These are phyloP conservation scores for Linepithema humile DNA, from an alignment of 1,140 invertebrate species.

Conservation along the genomic window DNA sequence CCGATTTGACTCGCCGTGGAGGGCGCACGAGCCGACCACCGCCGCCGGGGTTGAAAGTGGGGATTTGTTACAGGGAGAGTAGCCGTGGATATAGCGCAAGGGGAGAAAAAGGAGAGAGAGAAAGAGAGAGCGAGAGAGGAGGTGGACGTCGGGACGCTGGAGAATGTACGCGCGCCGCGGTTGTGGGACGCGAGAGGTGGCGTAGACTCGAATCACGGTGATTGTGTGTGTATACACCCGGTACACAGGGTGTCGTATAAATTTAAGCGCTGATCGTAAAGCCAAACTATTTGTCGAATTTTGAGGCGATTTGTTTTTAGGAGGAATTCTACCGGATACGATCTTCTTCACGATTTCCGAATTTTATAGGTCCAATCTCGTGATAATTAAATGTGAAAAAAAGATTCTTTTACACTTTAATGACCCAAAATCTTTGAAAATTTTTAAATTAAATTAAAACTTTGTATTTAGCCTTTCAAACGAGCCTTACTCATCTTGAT, in stretches of 20 bases:
- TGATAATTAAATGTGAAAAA: not conserved
- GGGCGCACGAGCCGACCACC: conserved; percentile 61
- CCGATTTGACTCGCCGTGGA: conserved; percentile 51
- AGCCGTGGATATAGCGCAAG: not conserved
- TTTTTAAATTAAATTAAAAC: too few relatives aligned
- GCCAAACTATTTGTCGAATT: not conserved
- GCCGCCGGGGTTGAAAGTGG: conserved; percentile 50
- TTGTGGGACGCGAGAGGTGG: conserved; percentile 37
- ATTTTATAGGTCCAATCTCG: not conserved
- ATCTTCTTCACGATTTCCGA: not conserved
- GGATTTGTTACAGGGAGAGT: conserved; percentile 44
- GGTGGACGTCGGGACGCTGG: conserved; percentile 41
- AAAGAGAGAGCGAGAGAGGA: conserved; percentile 42
- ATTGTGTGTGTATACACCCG: conserved; percentile 42
- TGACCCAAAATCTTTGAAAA: not conserved
- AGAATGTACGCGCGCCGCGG: conserved; percentile 37
- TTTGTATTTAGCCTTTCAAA: too few relatives aligned
- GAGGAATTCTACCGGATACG: not conserved
- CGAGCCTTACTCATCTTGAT: not conserved
- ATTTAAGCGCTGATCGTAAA: not conserved
- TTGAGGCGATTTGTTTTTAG: not conserved
- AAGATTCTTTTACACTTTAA: not conserved
- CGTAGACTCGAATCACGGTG: conserved; percentile 68
- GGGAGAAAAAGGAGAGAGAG: not conserved
- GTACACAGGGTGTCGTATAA: conserved; percentile 2